Conservation (phyloP, 2,888 invertebrate species). For the Clistopyga incitator region DNA sequence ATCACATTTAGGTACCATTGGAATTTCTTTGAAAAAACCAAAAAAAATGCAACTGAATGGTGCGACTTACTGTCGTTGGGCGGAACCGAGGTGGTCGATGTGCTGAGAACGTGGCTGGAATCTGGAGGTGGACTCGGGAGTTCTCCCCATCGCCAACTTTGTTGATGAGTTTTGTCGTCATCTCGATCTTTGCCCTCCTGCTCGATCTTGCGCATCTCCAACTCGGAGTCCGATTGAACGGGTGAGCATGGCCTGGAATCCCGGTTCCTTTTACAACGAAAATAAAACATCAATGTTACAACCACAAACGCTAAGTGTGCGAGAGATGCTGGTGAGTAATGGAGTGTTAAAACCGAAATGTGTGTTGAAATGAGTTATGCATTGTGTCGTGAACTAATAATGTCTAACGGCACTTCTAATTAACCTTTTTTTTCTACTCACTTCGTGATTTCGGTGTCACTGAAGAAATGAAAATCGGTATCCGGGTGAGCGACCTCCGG, state of each 20-base stretch:
- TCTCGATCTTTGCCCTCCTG: constrained; percentile 83
- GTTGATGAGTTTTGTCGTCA: constrained; percentile 83
- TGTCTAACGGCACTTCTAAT: background rate
- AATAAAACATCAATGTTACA: constrained; percentile 55
- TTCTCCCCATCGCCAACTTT: constrained; percentile 97
- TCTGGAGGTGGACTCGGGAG: constrained; percentile 87
- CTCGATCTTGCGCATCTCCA: constrained; percentile 88
- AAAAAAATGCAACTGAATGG: background rate
- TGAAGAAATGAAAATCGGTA: constrained; percentile 94
- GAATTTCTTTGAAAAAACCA: background rate
- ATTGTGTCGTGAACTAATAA: constrained; percentile 18
- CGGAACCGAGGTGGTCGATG: constrained; percentile 72
- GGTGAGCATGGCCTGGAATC: constrained; percentile 92
- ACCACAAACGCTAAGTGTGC: constrained; percentile 49
- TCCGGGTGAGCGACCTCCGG: constrained; percentile 84
- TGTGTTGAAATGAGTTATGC: background rate
- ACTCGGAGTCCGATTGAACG: constrained; percentile 97
- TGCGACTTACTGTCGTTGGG: constrained; percentile 79
- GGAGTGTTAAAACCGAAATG: background rate
- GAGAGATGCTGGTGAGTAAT: background rate
- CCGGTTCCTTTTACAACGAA: constrained; percentile 78
- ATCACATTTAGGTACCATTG: background rate
- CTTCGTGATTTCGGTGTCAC: constrained; percentile 95
- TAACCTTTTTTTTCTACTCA: constrained; percentile 67
- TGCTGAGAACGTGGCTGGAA: constrained; percentile 73